Evolutionary conservation across 2,888 invertebrate genomes (phyloP), one percentile per base, ranked within the genome.

Genomic region (Acanthosoma haemorrhoidale): DNA sequence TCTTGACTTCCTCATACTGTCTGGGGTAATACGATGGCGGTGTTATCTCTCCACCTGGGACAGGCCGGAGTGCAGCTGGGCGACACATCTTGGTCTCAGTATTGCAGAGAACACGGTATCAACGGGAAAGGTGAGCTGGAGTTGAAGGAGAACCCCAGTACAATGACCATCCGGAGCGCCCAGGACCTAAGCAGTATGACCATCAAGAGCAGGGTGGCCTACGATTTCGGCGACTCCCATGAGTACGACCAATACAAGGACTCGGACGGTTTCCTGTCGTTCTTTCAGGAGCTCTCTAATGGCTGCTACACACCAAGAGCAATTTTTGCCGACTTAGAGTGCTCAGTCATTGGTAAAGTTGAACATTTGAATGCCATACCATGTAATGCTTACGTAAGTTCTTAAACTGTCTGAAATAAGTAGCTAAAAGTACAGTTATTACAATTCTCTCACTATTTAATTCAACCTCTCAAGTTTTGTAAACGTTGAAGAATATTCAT

Each of bases 321-420:
- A 5, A 85, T 94, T 13, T 90, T 94, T 85, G 85, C 93, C 39
- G 94, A 96, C 80, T 83, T 94, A 75, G 94, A 95, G 78, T 93
- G 94, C 18, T 91, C 91, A 21, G 92, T 92, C 15, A 90, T 95
- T 73, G 92, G 75, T 75, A 67, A 61, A n/a, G n/a, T n/a, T n/a
- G n/a, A n/a, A n/a, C n/a, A n/a, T n/a, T n/a, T n/a, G n/a, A n/a
- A n/a, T n/a, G n/a, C n/a, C n/a, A n/a, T n/a, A n/a, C n/a, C n/a
- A n/a, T n/a, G n/a, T n/a, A n/a, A n/a, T n/a, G n/a, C n/a, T n/a
- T n/a, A n/a, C n/a, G n/a, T n/a, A n/a, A n/a, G n/a, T n/a, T n/a
- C n/a, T n/a, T n/a, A n/a, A n/a, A n/a, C n/a, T n/a, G n/a, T n/a
- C n/a, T n/a, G n/a, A n/a, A n/a, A n/a, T n/a, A n/a, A n/a, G n/a